Base-by-base conservation (phyloP, 2,888 invertebrate species). In the Baccha elongata region DNA sequence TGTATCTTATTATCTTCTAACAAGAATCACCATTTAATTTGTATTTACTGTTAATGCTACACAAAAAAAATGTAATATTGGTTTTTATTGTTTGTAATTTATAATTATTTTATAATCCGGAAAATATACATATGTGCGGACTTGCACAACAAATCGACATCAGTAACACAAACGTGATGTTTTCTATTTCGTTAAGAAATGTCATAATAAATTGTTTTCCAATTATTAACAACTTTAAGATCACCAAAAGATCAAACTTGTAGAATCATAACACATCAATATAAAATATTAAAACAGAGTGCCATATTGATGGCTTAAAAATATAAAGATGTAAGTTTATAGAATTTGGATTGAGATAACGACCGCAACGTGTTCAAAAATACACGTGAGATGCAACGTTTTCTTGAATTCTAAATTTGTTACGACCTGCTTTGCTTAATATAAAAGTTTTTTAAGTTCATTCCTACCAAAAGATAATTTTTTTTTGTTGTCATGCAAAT, bases 321-420 rank as follows among this genome's bases (percentile, higher is more conserved):
- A 37, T 11, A n/a, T 13, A 1, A 13, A 5, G 13, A n/a, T 40
- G 40, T 40, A n/a, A 40, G 40, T 40, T 40, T 3, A 6, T n/a
- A 40, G 7, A 13, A 13, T 40, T 40, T n/a, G 3, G 5, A 40
- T 13, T 4, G 40, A 40, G 13, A 40, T 40, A 13, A 40, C n/a
- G 5, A 13, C 1, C n/a, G n/a, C 8, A 40, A 15, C 40, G 40
- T 40, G 40, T 40, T 3, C 5, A 37, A 17, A 19, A 21, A 21
- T 4, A n/a, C 37, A 55, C 37, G 37, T 55, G 21, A 55, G 37
- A 13, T 55, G 55, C 55, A 37, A 55, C 21, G 37, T 55, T 55
- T 55, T 55, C 17, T 19, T n/a, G n/a, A n/a, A n/a, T n/a, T n/a
- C n/a, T n/a, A n/a, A n/a, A n/a, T n/a, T n/a, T n/a, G n/a, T n/a